A percentile compares a stretch with the other conserved stretches of the same genome.
Conservation (phyloP, 2,797 vertebrate species). For the Sebastes hubbsi region DNA sequence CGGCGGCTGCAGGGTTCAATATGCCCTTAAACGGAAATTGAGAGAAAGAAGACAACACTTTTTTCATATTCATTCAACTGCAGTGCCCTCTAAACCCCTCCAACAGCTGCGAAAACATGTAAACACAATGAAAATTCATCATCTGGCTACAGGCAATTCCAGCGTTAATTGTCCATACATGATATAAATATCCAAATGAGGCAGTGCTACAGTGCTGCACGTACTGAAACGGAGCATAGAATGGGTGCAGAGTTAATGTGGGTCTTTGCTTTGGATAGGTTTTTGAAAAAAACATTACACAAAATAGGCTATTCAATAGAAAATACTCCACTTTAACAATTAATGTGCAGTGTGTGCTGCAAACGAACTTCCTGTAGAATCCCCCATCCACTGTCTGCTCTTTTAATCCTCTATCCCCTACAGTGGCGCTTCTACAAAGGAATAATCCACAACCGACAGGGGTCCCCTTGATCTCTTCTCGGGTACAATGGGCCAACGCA, state of each 20-base stretch:
- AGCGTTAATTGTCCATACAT: constrained; percentile 37
- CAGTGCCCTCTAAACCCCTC: constrained; percentile 29
- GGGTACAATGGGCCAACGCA: constrained; percentile 76
- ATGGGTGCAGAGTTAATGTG: background rate
- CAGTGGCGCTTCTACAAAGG: constrained; percentile 74
- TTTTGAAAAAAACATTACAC: constrained; percentile 5
- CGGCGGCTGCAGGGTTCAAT: constrained; percentile 9
- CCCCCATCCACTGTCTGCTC: constrained; percentile 73
- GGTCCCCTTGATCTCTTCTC: constrained; percentile 78
- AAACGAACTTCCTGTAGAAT: constrained; percentile 73
- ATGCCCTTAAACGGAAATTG: constrained; percentile 29
- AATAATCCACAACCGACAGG: constrained; percentile 80
- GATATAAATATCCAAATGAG: constrained; percentile 38
- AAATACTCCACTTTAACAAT: constrained; percentile 60
- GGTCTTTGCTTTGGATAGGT: background rate
- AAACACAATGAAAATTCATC: constrained; percentile 58
- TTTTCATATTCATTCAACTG: constrained; percentile 42
- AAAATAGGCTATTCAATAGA: constrained; percentile 34
- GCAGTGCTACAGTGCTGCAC: constrained; percentile 2
- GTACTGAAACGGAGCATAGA: constrained; percentile 14
- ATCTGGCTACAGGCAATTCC: constrained; percentile 38
- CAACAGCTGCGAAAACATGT: constrained; percentile 52
- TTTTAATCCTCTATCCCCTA: constrained; percentile 80
- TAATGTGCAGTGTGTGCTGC: constrained; percentile 48
- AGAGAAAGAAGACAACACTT: constrained; percentile 36